These are phyloP conservation scores for Hestina assimilis DNA, from an alignment of 1,140 invertebrate species.

Conservation along the genomic window DNA sequence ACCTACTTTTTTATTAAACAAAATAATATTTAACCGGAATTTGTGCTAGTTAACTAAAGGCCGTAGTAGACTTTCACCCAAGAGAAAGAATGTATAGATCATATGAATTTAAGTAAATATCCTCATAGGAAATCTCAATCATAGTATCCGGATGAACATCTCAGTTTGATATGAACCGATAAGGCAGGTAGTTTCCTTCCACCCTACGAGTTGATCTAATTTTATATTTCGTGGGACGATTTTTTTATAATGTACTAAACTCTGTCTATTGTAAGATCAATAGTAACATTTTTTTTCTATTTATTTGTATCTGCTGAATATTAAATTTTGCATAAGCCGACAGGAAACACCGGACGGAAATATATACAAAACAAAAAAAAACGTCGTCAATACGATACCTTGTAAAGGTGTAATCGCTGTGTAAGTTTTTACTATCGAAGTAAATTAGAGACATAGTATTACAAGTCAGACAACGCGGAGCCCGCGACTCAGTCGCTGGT, in stretches of 20 bases:
- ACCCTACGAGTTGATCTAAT: not conserved
- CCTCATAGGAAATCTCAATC: not conserved
- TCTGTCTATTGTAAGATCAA: too few relatives aligned
- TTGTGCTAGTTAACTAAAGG: not conserved
- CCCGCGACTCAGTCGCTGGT: conserved; percentile 31
- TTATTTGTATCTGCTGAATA: too few relatives aligned
- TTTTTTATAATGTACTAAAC: not conserved
- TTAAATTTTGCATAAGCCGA: not conserved
- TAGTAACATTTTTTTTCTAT: too few relatives aligned
- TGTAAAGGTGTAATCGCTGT: not conserved
- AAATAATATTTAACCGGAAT: too few relatives aligned
- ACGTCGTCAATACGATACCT: not conserved
- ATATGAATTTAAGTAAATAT: not conserved
- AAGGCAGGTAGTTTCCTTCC: not conserved
- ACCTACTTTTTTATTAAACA: too few relatives aligned
- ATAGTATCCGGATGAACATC: not conserved
- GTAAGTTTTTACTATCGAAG: conserved; percentile 30
- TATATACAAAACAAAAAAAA: not conserved
- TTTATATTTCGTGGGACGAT: not conserved
- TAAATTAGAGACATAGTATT: conserved; percentile 40
- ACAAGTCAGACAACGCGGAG: conserved; percentile 57
- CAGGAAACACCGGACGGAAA: conserved; percentile 3
- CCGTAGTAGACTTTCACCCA: not conserved
- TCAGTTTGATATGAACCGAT: not conserved
- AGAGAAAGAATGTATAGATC: not conserved